phyloP scores from a whole-genome alignment of 2,888 invertebrate species.

The Synergus japonicus region DNA sequence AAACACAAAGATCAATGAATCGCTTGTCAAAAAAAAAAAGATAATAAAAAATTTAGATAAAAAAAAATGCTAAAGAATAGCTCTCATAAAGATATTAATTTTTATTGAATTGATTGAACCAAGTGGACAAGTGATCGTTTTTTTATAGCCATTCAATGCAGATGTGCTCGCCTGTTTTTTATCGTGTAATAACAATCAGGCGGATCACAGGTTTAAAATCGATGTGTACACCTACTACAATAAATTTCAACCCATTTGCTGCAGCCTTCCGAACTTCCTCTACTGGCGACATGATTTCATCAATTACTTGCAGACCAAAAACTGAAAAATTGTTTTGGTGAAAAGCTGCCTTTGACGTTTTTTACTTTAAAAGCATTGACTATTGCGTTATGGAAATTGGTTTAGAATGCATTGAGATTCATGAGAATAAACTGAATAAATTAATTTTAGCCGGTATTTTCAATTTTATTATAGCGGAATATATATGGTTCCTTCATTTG shows the following conservation, averaged over 20 bases:
- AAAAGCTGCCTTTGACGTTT: no score
- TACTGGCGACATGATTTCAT: neutral
- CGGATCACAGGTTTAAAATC: constrained; percentile 24
- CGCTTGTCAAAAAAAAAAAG: neutral
- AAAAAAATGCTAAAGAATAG: constrained; percentile 23
- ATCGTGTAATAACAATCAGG: constrained; percentile 28
- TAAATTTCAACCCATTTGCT: constrained; percentile 8
- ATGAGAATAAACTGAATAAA: no score
- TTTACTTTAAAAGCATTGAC: no score
- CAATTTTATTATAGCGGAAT: no score
- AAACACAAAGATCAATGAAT: neutral
- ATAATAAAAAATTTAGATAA: neutral
- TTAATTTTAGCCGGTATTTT: no score
- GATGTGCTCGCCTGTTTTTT: constrained; percentile 11
- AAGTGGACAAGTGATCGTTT: constrained; percentile 11
- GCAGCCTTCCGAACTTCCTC: neutral
- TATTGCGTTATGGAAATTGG: no score
- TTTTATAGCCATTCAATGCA: constrained; percentile 18
- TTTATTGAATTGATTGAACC: neutral
- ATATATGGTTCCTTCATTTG: no score
- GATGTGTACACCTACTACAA: neutral
- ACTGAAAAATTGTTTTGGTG: neutral
- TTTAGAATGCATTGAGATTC: no score
- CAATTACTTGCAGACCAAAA: neutral
- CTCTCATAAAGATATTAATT: constrained; percentile 21